Base-by-base conservation (phyloP, 2,797 vertebrate genomes). In the Sylvia borin region DNA sequence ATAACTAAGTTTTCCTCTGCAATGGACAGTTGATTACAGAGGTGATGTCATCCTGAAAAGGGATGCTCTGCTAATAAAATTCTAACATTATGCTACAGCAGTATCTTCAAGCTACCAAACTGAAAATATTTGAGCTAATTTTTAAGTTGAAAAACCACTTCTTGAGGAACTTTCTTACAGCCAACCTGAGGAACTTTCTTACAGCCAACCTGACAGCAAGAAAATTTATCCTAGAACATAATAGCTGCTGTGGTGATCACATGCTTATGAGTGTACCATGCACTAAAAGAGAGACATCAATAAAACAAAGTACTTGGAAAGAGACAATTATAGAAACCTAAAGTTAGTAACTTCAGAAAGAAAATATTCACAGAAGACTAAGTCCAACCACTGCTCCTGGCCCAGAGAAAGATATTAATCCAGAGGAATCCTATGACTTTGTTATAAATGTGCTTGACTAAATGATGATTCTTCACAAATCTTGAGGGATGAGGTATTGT, bases 1-100 rank as follows among this genome's bases (percentile, higher is more conserved):
- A 32, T 88, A 95, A 88, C 15, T 71, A 84, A 85, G 32, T 83
- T 95, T 92, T 85, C 43, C 72, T 64, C 36, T 83, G 9, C 71
- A 45, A 22, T 10, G 12, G 64, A 81, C 45, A 79, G 42, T 90
- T 53, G n/a, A 43, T 48, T 83, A 47, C 0, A 85, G 45, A 66
- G 65, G 17, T 66, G 36, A 82, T 45, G 38, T 75, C 47, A 67
- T 77, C 85, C 65, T 85, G 45, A 87, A 57, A 71, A 47, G 9
- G 38, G 32, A 73, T 29, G 40, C 17, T 60, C 51, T 55, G 32
- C 51, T 75, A 73, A 73, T 57, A 67, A 47, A 75, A 86, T 84
- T 32, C 9, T 53, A 82, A 51, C 26, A 40, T 62, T 58, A 82
- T 27, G n/a, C 13, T 42, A 71, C 19, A 36, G 20, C 36, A 16